These are phyloP conservation scores for Neodiprion lecontei DNA, from an alignment of 1,140 invertebrate species.

Conservation along the genomic window DNA sequence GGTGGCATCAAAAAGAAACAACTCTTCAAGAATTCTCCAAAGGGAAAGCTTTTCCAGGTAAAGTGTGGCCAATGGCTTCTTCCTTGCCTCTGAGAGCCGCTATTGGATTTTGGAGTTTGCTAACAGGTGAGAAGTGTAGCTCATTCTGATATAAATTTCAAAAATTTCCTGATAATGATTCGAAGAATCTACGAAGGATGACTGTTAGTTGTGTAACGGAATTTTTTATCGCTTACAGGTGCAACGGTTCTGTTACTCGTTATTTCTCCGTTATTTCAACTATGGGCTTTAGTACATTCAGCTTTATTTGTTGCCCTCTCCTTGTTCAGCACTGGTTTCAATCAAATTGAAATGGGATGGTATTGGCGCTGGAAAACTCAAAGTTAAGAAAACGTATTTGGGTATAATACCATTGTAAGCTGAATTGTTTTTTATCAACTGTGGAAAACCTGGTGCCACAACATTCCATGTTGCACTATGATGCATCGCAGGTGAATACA, in stretches of 20 bases:
- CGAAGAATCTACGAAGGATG: no score
- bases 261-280: constrained; percentile 56
- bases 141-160: not conserved
- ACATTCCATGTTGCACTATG: no score
- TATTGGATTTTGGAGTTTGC: constrained; percentile 64
- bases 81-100: constrained; percentile 60
- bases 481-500: no score
- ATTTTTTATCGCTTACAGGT: constrained; percentile 46
- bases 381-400: not conserved
- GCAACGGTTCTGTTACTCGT: constrained; percentile 55
- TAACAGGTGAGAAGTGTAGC: constrained; percentile 45
- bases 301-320: constrained; percentile 62
- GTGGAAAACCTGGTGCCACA: no score
- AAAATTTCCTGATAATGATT: no score
- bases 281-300: constrained; percentile 60
- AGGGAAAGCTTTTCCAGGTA: constrained; percentile 57
- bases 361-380: constrained; percentile 52
- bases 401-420: not conserved
- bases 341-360: constrained; percentile 64
- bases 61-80: constrained; percentile 45
- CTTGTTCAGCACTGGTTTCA: constrained; percentile 62
- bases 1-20: constrained; percentile 78
- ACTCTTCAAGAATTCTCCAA: constrained; percentile 66
- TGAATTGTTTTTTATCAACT: no score
- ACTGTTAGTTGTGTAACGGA: no score